A percentile compares a stretch with the other conserved stretches of the same genome.
phyloP scores from a whole-genome alignment of 2,888 invertebrate genomes.

The Athripsodes cinereus region DNA sequence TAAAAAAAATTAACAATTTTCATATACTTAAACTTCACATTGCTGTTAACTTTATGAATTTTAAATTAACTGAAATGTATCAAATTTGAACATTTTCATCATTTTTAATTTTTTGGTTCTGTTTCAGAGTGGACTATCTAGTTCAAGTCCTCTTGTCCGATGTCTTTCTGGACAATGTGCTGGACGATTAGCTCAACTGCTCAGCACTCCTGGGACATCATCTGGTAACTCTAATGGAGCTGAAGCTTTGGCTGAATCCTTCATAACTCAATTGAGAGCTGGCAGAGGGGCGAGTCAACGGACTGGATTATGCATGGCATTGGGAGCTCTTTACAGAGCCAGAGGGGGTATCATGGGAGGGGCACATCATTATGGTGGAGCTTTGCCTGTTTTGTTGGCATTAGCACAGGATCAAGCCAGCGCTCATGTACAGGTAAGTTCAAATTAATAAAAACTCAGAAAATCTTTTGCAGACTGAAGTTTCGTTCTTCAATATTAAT shows the following conservation, averaged over 20 bases:
- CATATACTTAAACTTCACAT: constrained; percentile 26
- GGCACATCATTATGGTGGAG: constrained; percentile 89
- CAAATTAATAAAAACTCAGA: not conserved
- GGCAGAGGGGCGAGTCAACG: constrained; percentile 28
- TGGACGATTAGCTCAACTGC: constrained; percentile 87
- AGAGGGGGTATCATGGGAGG: constrained; percentile 89
- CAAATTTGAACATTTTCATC: no score
- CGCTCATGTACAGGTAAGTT: constrained; percentile 81
- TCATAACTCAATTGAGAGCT: constrained; percentile 20
- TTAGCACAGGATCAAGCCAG: constrained; percentile 90
- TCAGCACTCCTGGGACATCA: constrained; percentile 50
- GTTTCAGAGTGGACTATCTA: constrained; percentile 62
- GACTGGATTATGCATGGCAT: constrained; percentile 58
- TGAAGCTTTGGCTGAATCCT: constrained; percentile 34
- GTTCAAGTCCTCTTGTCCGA: constrained; percentile 71
- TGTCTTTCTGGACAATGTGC: constrained; percentile 95
- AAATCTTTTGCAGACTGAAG: not conserved
- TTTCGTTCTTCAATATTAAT: no score
- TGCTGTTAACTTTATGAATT: not conserved
- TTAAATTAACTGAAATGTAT: not conserved
- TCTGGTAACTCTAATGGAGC: constrained; percentile 40
- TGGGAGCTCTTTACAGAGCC: constrained; percentile 94
- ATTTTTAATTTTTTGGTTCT: no score
- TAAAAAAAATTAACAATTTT: no score
- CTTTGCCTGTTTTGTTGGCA: constrained; percentile 89